A percentile compares a stretch with the other conserved stretches of the same genome.
Evolutionary conservation across 92 coral and sea anemone genomes (phyloP).

Genomic region (Desmophyllum pertusum): DNA sequence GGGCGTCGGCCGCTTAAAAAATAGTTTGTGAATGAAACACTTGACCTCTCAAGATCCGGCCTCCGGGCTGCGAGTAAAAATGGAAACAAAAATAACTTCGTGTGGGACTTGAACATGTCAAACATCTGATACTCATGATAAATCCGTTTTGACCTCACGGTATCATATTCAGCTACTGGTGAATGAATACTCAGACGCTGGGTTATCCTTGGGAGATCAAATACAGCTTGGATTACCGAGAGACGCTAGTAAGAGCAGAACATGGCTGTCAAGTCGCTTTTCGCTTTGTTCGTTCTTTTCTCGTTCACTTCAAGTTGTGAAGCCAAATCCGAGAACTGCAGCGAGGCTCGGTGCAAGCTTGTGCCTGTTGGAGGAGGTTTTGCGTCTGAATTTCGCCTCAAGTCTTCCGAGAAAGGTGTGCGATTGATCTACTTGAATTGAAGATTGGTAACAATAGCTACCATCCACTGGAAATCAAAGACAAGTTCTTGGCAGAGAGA

Average conservation of each 20-base stretch:
- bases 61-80: not conserved
- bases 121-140: not conserved
- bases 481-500: not conserved
- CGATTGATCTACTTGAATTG: slow-evolving; percentile 7
- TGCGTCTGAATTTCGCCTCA: not conserved
- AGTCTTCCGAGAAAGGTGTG: not conserved
- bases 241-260: not conserved
- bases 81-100: not conserved
- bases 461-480: not conserved
- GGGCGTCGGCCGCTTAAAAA: no score
- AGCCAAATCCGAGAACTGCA: not conserved
- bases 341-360: slow-evolving; percentile 8
- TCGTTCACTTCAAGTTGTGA: not conserved
- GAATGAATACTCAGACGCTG: not conserved
- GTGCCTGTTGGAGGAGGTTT: not conserved
- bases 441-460: slow-evolving; percentile 12
- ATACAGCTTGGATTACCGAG: not conserved
- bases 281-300: no score
- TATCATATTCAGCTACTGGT: no score
- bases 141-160: not conserved
- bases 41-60: not conserved
- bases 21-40: not conserved
- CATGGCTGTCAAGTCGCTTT: no score
- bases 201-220: not conserved
- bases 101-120: not conserved